A percentile compares a stretch with the other conserved stretches of the same genome.
Evolutionary conservation across 2,888 invertebrate genomes (phyloP).

Genomic region (Rotaria sp.): DNA sequence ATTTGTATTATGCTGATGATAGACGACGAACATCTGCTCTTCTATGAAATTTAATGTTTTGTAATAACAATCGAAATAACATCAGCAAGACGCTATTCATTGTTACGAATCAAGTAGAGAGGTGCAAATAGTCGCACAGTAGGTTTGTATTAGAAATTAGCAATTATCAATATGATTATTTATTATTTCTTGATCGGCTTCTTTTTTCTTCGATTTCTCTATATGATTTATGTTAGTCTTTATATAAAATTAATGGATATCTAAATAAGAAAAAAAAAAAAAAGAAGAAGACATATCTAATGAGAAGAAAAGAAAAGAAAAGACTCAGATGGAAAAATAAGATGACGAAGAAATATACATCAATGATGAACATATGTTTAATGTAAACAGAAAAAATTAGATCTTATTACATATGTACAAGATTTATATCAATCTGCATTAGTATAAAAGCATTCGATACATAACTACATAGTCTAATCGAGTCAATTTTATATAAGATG

Average conservation of each 20-base stretch:
- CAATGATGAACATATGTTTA: conserved; percentile 22
- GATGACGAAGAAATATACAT: neutral
- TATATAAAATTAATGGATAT: neutral
- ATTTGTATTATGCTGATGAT: neutral
- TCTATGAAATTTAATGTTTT: conserved; percentile 1
- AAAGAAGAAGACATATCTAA: neutral
- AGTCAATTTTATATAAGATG: neutral
- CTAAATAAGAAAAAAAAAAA: neutral
- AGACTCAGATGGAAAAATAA: neutral
- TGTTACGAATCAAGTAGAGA: neutral
- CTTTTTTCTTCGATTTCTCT: neutral
- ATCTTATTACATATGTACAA: neutral
- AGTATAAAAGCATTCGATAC: neutral
- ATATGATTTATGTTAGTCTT: neutral
- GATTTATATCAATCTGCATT: conserved; percentile 7
- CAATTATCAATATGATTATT: neutral
- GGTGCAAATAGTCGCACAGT: conserved; percentile 9
- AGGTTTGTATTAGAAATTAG: neutral
- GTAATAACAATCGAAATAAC: conserved; percentile 4
- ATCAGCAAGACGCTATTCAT: neutral
- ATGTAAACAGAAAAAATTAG: neutral
- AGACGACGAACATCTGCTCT: neutral
- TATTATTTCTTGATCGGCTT: neutral
- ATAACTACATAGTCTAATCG: neutral
- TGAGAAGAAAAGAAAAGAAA: neutral